Evolutionary conservation across 2,113 vertebrate species (phyloP).

Genomic region (Odocoileus virginianus): DNA sequence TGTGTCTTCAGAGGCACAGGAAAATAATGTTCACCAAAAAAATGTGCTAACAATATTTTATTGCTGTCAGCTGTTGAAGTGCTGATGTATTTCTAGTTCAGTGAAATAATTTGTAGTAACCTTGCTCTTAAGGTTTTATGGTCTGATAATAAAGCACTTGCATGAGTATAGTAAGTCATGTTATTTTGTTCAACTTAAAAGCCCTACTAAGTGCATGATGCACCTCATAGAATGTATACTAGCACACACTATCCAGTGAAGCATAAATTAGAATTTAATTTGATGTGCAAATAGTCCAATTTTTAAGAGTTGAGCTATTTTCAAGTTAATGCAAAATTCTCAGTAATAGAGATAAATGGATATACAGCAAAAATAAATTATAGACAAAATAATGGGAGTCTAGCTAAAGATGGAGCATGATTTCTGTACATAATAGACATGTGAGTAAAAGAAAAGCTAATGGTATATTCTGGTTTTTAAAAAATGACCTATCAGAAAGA

Average conservation of each 20-base stretch:
- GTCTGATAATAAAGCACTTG: slow-evolving; percentile 72
- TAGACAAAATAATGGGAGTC: slow-evolving; percentile 63
- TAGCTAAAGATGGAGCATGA: slow-evolving; percentile 34
- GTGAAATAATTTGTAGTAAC: slow-evolving; percentile 69
- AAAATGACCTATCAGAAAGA: slow-evolving; percentile 59
- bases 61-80: slow-evolving; percentile 64
- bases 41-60: slow-evolving; percentile 63
- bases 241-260: slow-evolving; percentile 65
- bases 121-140: slow-evolving; percentile 69
- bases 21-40: slow-evolving; percentile 71
- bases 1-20: slow-evolving; percentile 66
- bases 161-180: slow-evolving; percentile 70
- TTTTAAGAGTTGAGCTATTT: slow-evolving; percentile 55
- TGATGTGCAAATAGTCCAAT: slow-evolving; percentile 63
- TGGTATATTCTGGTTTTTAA: slow-evolving; percentile 44
- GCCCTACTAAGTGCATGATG: slow-evolving; percentile 79
- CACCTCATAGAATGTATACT: slow-evolving; percentile 70
- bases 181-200: slow-evolving; percentile 75
- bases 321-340: slow-evolving; percentile 61
- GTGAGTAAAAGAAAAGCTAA: slow-evolving; percentile 62
- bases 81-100: slow-evolving; percentile 74
- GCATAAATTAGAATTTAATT: slow-evolving; percentile 65
- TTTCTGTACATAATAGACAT: slow-evolving; percentile 48
- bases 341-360: slow-evolving; percentile 48
- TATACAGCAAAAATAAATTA: slow-evolving; percentile 64